Evolutionary conservation across 2,113 vertebrate species (phyloP), one percentile per base, ranked within the genome.

Genomic region (Syngnathus floridae): DNA sequence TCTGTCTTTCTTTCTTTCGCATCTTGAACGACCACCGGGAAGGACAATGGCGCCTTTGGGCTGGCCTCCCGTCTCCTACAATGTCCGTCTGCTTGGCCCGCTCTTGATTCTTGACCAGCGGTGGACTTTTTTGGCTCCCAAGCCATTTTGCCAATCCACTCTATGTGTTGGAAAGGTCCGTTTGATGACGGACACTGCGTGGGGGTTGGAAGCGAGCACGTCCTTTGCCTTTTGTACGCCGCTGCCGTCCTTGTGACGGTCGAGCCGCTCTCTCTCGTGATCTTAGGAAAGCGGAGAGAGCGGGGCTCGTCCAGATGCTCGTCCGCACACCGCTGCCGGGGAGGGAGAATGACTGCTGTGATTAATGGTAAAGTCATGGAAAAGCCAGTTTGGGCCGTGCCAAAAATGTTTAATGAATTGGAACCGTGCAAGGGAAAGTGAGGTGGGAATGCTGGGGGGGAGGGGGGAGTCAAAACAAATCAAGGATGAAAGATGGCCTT

Each of bases 181-280:
- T 63, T 66, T 49, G 51, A 69, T 1, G 36, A 65, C 55, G 66
- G 72, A 72, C 68, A 79, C 74, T 64, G 45, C 51, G 0, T 69
- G 72, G 71, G 74, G 74, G 0, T 76, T 83, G 76, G 82, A 64
- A 81, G 82, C 77, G 63, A 67, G n/a, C 68, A 11, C 80, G 75
- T 81, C 76, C 83, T 48, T 54, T 71, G 9, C 49, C 63, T 75
- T 82, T 84, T 70, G 75, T 85, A 63, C 69, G 52, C 37, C 51
- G 3, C 60, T 54, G 59, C 72, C 55, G 61, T 67, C 70, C 62
- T 73, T 41, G 40, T 85, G 81, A 80, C 81, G 85, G 82, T 77
- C 75, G 75, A 89, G 85, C 84, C 78, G 80, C 63, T 77, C 79
- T 75, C 63, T 77, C 79, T 75, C 83, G 68, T 79, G 88, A 88